Base-by-base conservation (phyloP, 2,888 invertebrate genomes). In the Dynastes tityus region DNA sequence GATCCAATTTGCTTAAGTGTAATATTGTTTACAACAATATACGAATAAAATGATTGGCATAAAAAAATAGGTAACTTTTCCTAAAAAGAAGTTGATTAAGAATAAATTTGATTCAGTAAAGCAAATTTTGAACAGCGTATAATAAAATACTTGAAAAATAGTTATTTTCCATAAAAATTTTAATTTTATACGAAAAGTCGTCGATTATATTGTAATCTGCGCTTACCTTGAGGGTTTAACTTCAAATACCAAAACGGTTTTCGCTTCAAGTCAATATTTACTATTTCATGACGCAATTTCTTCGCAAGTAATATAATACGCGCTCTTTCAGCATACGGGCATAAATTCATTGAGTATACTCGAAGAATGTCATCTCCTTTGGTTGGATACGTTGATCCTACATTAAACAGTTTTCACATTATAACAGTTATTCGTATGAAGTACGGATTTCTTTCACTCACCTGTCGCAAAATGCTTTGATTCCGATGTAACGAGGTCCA, bases 191-290 rank as follows among this genome's bases (percentile, higher is more conserved):
- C 9, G 27, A 8, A 29, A 40, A 40, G 40, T 45, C 8, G 8
- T 45, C 6, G 11, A 37, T 27, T 2, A n/a, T 22, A 63, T 40
- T 22, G 2, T 63, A 32, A 29, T 63, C 29, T 6, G 29, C 49
- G 6, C 45, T 63, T 74, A 74, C 73, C 73, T 74, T 74, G 49
- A 22, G 61, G 45, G 29, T 74, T 74, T 49, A 74, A 45, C 61
- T 74, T 11, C 45, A 74, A 74, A 61, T 58, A 74, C 73, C 73
- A 74, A 6, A 45, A 45, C n/a, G 73, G 73, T 45, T 74, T 74
- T 4, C 16, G 40, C 45, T 74, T 58, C 29, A 74, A 49, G 27
- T 74, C 45, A 49, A 74, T 61, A 49, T 74, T 74, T 22, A 74
- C 58, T 27, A 74, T 74, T 61, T 74, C 73, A 16, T 74, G 73